Evolutionary conservation across 1,140 invertebrate species (phyloP).

Genomic region (Stegodyphus mimosarum): DNA sequence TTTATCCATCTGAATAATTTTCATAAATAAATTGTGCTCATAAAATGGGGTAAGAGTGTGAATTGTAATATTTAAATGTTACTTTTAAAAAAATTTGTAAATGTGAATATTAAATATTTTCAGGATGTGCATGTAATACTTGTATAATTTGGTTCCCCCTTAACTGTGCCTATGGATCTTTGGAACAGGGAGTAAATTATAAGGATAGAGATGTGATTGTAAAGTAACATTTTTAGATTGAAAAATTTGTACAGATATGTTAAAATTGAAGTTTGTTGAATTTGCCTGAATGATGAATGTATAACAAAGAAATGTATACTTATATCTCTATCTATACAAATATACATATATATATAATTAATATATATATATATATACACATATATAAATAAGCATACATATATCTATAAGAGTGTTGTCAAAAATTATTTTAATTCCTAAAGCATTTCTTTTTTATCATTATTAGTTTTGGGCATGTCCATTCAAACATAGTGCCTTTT

Average conservation of each 20-base stretch:
- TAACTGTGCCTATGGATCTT: no score
- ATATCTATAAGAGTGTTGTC: slow-evolving; percentile 45
- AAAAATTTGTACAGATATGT: no score
- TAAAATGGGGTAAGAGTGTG: no score
- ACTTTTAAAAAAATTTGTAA: no score
- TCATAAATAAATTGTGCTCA: no score
- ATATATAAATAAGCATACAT: background rate
- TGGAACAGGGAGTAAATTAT: background rate
- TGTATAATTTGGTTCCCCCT: no score
- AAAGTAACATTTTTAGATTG: background rate
- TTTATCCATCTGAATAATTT: no score
- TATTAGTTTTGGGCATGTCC: slow-evolving; percentile 30
- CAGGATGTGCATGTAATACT: no score
- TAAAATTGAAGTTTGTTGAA: slow-evolving; percentile 34
- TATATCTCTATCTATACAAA: background rate
- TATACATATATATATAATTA: no score
- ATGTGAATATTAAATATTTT: no score
- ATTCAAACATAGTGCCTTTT: slow-evolving; percentile 53
- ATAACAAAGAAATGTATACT: slow-evolving; percentile 42
- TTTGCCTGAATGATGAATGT: slow-evolving; percentile 40
- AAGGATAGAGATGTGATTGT: background rate
- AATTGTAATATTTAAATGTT: no score
- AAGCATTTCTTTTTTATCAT: slow-evolving; percentile 21
- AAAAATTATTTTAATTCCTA: slow-evolving; percentile 48
- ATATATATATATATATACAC: no score